Percentiles rank a stretch among this genome's conserved stretches.
Evolutionary conservation across 2,113 vertebrate species (phyloP).

Genomic region (Nothocercus nigrocapillus): DNA sequence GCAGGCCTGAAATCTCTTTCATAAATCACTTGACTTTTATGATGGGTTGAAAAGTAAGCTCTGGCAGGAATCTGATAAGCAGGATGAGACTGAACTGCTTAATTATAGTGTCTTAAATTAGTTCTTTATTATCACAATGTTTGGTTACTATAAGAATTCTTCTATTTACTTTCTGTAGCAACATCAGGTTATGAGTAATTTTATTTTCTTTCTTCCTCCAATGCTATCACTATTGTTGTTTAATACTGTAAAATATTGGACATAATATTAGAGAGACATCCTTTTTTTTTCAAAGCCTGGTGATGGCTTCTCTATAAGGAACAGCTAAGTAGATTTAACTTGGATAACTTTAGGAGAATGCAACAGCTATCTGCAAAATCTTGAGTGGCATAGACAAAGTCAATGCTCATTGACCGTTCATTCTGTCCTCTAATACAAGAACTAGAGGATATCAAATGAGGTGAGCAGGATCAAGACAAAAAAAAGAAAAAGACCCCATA

Average conservation of each 20-base stretch:
- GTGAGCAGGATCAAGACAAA: not conserved
- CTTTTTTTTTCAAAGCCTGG: not conserved
- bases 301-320: not conserved
- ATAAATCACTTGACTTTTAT: not conserved
- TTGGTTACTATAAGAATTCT: not conserved
- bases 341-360: not conserved
- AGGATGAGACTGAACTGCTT: not conserved
- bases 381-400: not conserved
- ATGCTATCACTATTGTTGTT: not conserved
- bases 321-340: not conserved
- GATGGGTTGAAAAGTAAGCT: not conserved
- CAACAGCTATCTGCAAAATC: not conserved
- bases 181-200: not conserved
- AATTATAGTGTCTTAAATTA: not conserved
- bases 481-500: not conserved
- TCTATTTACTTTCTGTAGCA: not conserved
- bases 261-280: not conserved
- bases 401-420: not conserved
- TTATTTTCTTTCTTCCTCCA: not conserved
- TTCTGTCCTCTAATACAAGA: not conserved
- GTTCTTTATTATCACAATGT: not conserved
- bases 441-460: not conserved
- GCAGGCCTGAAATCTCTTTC: not conserved
- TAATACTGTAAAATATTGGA: not conserved
- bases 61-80: not conserved